phyloP scores from a whole-genome alignment of 2,113 vertebrate genomes.

The Chrysochloris asiatica region DNA sequence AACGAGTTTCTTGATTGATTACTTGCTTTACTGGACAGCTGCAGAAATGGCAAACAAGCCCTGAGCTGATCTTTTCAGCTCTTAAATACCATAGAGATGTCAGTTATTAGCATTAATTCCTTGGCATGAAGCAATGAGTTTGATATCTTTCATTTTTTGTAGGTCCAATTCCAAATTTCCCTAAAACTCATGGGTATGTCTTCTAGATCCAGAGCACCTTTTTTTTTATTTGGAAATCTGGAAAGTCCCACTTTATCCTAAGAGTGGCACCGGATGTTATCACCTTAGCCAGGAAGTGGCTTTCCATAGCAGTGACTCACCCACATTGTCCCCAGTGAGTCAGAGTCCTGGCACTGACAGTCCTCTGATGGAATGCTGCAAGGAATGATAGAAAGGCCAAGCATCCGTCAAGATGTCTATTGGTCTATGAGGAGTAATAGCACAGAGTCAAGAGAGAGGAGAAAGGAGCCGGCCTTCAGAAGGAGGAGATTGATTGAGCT shows the following conservation, averaged over 20 bases:
- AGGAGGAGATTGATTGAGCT: not conserved
- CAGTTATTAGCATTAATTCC: not conserved
- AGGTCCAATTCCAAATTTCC: not conserved
- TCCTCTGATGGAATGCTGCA: not conserved
- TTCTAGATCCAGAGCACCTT: not conserved
- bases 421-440: fast-evolving
- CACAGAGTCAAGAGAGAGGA: not conserved
- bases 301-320: not conserved
- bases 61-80: not conserved
- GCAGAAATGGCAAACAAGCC: not conserved
- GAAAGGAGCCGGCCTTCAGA: not conserved
- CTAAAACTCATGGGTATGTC: not conserved
- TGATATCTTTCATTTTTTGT: not conserved
- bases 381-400: not conserved
- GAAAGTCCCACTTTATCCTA: not conserved
- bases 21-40: not conserved
- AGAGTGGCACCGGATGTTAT: not conserved
- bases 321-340: not conserved
- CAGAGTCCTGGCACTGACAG: not conserved
- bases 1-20: not conserved
- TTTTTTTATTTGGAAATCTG: not conserved
- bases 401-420: not conserved
- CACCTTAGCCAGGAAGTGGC: not conserved
- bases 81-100: not conserved
- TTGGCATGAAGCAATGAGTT: not conserved